Evolutionary conservation across 2,888 invertebrate species (phyloP), one percentile per base, ranked within the genome.

Genomic region (Drosophila fulvimacula): DNA sequence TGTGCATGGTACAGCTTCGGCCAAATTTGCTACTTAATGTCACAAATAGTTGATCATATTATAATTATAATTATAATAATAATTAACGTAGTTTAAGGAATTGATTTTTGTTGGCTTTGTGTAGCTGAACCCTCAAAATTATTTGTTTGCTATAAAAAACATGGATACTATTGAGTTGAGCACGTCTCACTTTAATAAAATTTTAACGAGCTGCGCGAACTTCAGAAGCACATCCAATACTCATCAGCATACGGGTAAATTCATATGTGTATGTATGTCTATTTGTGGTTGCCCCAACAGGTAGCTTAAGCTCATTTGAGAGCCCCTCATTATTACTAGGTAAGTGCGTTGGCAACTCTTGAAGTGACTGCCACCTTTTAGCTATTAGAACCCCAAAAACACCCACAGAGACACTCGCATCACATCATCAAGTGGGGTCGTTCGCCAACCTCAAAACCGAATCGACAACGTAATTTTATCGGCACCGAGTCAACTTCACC

Each of bases 381-480:
- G 19, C 42, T 39, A 60, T 69, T 34, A 60, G 38, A 44, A 48
- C 30, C 32, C 39, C 48, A 30, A 41, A 15, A 15, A 57, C 52
- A 24, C n/a, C 11, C 11, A 49, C 49, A 24, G 10, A 36, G 42
- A 13, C 42, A 51, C 19, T 27, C 27, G 4, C 19, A 17, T 49
- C 32, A 4, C 34, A 48, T 27, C 41, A 52, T 51, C 17, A 34
- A 46, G 61, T 64, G 53, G 52, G 24, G 42, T 46, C 32, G 62
- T 61, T 51, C 39, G 66, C 55, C 32, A 70, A 61, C 88, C 79
- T 38, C 88, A 78, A 56, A 83, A 70, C 84, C 64, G 57, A 72
- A 81, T 72, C 62, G 68, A 69, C 41, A 66, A 72, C 68, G 62
- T 62, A 81, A 69, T 78, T 70, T 68, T 62, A 68, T 39, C 48